Base-by-base conservation (phyloP, 1,140 invertebrate genomes). In the Agrypnia vestita region DNA sequence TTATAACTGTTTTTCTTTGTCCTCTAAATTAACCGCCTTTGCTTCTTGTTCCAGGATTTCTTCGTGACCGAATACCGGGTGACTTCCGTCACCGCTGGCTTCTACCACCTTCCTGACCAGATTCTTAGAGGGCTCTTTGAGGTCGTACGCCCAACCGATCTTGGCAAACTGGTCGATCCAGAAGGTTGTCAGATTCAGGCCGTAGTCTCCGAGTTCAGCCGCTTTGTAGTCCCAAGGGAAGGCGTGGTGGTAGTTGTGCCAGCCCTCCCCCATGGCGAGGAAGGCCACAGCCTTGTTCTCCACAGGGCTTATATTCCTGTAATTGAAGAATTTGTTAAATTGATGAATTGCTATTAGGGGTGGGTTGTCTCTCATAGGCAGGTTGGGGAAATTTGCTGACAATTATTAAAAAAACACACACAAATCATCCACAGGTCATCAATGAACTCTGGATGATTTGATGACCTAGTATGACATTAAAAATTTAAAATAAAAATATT, bases 191-290 rank as follows among this genome's bases (percentile, higher is more conserved):
- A 93, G 86, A 85, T 96, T 97, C 15, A 89, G 86, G 12, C 86
- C 85, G 86, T 92, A 92, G 72, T 87, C 86, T 13, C 94, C 93
- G 11, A 93, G 86, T 84, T 94, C 94, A 6, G 91, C 91, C 47
- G 93, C 90, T 78, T 94, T 92, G 87, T 95, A 95, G 84, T 97
- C 95, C 88, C 93, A 94, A 0, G 96, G 96, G 86, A 97, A 97
- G 0, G 93, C 92, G 86, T 97, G 96, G 82, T 97, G 96, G 85
- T 96, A 97, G 87, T 96, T 96, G 85, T 96, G 95, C 91, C 94
- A 95, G 86, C 76, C 90, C 88, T 85, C 93, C 85, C 85, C 92
- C 85, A 85, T 92, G 87, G 81, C 86, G 61, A 88, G 82, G 8
- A 83, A 80, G 0, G 49, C 59, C 1, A 72, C 51, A 46, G 13